These are phyloP conservation scores for Colinus virginianus DNA, from an alignment of 2,113 vertebrate genomes.

Conservation along the genomic window DNA sequence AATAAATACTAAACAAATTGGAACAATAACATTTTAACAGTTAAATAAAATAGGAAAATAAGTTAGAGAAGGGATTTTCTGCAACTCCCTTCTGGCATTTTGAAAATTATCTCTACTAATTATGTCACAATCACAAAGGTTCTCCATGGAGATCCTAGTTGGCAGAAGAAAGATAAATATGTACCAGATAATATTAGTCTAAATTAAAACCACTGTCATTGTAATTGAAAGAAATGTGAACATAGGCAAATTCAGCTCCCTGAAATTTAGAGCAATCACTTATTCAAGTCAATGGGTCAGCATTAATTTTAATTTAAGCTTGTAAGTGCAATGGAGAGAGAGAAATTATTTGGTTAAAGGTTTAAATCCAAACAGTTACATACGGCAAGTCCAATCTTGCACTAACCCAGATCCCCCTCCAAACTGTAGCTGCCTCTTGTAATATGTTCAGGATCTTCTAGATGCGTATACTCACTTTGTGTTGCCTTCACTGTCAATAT, in stretches of 20 bases:
- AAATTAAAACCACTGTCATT: slow-evolving; percentile 37
- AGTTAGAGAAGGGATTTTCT: background rate
- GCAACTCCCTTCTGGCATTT: slow-evolving; percentile 24
- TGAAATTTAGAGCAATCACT: slow-evolving; percentile 34
- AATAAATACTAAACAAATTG: slow-evolving; percentile 14
- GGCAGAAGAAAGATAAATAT: slow-evolving; percentile 48
- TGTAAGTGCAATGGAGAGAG: background rate
- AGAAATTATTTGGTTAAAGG: background rate
- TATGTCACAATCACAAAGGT: slow-evolving; percentile 21
- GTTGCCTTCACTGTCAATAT: background rate
- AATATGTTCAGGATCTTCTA: background rate
- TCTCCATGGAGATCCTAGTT: slow-evolving; percentile 31
- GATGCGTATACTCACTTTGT: background rate
- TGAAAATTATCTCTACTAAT: slow-evolving; percentile 20
- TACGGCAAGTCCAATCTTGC: background rate
- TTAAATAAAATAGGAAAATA: background rate
- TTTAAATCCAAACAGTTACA: background rate
- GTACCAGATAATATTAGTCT: slow-evolving; percentile 38
- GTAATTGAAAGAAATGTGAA: slow-evolving; percentile 40
- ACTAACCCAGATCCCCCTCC: background rate
- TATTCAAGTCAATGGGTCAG: slow-evolving; percentile 14
- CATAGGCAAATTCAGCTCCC: slow-evolving; percentile 17
- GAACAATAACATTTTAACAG: background rate
- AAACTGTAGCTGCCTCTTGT: background rate
- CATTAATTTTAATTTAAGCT: slow-evolving; percentile 43